These are phyloP conservation scores for Endotricha flammealis DNA, from an alignment of 2,888 invertebrate species.

Conservation along the genomic window DNA sequence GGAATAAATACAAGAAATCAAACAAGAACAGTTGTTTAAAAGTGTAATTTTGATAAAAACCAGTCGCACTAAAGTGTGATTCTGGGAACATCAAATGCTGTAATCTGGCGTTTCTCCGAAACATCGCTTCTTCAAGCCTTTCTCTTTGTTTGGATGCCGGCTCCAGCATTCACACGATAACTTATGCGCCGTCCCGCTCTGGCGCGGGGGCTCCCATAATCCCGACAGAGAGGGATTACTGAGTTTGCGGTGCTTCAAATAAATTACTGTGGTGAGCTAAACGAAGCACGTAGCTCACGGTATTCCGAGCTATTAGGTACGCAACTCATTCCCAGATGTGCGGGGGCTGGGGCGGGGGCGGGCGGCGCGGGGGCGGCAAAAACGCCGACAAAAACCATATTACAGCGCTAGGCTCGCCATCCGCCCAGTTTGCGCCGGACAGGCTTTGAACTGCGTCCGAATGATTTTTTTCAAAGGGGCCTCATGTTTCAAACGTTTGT, in stretches of 20 bases:
- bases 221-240: constrained; percentile 8
- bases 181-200: constrained; percentile 4
- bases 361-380: constrained; percentile 10
- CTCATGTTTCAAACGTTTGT: neutral
- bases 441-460: neutral
- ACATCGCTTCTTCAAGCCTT: too few relatives aligned
- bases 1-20: neutral
- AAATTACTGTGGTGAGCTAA: constrained; percentile 15
- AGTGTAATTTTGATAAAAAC: neutral
- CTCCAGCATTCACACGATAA: constrained; percentile 11
- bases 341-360: neutral
- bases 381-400: constrained; percentile 16
- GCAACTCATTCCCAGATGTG: constrained; percentile 12
- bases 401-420: constrained; percentile 1
- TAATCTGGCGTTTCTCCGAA: neutral
- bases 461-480: neutral
- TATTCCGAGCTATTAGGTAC: constrained; percentile 12
- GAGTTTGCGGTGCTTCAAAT: constrained; percentile 11
- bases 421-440: neutral
- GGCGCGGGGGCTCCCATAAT: neutral
- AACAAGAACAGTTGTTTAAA: neutral
- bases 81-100: neutral
- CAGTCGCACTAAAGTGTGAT: neutral
- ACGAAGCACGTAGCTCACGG: constrained; percentile 17
- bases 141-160: neutral